These are phyloP conservation scores for Hyalella azteca DNA, from an alignment of 2,888 invertebrate genomes.

Conservation along the genomic window DNA sequence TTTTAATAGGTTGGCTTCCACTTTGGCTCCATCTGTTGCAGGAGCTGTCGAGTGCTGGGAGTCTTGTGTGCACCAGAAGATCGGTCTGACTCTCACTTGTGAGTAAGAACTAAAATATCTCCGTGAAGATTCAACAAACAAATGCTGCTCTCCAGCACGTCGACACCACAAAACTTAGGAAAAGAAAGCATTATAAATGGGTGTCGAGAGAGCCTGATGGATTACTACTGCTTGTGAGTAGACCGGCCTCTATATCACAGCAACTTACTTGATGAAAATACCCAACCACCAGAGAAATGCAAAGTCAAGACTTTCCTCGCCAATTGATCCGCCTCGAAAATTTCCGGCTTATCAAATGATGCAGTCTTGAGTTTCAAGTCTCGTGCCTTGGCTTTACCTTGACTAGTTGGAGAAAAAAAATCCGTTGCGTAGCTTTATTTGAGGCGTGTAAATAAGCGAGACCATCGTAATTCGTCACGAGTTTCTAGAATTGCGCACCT, in stretches of 20 bases:
- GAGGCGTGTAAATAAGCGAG: no score
- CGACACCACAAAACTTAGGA: background rate
- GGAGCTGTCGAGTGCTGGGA: conserved; percentile 6
- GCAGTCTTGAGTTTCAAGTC: background rate
- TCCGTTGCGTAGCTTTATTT: no score
- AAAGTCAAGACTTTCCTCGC: conserved; percentile 2
- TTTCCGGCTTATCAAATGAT: conserved; percentile 4
- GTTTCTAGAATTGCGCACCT: no score
- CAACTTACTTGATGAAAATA: conserved; percentile 3
- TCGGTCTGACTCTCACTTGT: no score
- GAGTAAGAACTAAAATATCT: no score
- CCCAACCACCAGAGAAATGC: conserved; percentile 4
- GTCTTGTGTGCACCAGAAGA: no score
- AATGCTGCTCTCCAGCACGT: background rate
- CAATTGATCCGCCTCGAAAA: conserved; percentile 6
- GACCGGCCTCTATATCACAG: background rate
- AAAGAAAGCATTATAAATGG: conserved; percentile 29
- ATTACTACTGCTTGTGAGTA: conserved; percentile 16
- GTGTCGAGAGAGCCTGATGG: conserved; percentile 18
- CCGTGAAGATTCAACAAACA: background rate
- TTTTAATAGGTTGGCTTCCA: conserved; percentile 34
- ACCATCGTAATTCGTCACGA: no score
- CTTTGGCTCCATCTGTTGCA: conserved; percentile 36
- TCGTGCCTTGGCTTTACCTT: background rate
- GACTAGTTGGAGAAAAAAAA: no score